Base-by-base conservation (phyloP, 1,140 invertebrate species). In the Drosophila fuyamai region DNA sequence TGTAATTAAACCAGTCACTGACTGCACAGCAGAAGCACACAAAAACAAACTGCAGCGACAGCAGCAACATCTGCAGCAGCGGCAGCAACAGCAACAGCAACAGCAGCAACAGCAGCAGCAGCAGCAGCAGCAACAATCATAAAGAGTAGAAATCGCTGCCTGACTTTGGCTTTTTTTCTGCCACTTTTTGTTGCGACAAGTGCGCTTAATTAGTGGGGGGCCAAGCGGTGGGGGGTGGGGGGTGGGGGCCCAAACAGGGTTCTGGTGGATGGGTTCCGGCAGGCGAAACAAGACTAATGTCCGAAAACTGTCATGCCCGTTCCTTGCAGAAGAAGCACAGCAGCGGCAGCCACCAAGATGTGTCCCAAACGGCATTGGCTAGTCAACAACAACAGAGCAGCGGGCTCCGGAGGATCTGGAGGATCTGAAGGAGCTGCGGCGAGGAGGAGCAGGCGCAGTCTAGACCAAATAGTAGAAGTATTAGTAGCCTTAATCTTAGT, bases 381-480 rank as follows among this genome's bases (percentile, higher is more conserved):
- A 90, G 86, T 92, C 90, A 92, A 75, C 29, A 92, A 75, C 29
- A 8, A 32, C 44, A 78, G 71, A 77, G 61, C 55, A 66, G 18
- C 38, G 32, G 51, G 41, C 60, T 27, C 38, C 59, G 27, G 27
- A 62, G 48, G 32, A 18, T 43, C 51, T 8, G 35, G 6, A 54
- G 51, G 41, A 76, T 66, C 70, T 59, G 57, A 55, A 76, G 73
- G 63, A 46, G 63, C 73, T 55, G 51, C 76, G 60, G 57, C 50
- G 55, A 59, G 76, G 55, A 59, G 76, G 29, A 80, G 86, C 57
- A 58, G 48, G 48, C 73, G 71, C 62, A 74, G 80, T 62, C 71
- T 75, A 78, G 76, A 92, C 90, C 90, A 92, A 92, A 92, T 92
- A 92, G 53, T 92, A 92, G 90, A 82, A 92, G 90, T 92, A 91